These are phyloP conservation scores for Phymorhynchus buccinoides DNA, from an alignment of 1,140 invertebrate species.

Conservation along the genomic window DNA sequence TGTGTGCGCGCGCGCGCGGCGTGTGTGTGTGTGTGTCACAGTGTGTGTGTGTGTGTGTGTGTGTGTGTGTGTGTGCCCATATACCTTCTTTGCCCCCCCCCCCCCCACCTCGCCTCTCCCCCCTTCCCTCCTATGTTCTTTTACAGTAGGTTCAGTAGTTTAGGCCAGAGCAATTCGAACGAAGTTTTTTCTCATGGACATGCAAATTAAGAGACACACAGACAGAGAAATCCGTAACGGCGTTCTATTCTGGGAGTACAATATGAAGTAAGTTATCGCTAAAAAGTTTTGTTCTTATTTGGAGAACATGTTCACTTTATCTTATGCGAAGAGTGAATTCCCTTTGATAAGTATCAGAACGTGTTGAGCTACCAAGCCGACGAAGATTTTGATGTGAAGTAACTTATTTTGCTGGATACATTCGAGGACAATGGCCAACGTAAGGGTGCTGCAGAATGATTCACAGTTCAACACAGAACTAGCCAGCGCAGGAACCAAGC, in stretches of 20 bases:
- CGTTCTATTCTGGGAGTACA: too few species aligned
- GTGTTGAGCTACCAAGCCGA: neutral
- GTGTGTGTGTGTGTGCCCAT: neutral
- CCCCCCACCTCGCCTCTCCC: neutral
- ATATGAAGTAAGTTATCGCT: too few species aligned
- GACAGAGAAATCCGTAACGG: too few species aligned
- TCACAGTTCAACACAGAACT: slow-evolving; percentile 88
- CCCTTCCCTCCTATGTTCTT: neutral
- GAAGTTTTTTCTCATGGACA: too few species aligned
- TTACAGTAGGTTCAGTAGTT: too few species aligned
- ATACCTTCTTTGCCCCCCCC: neutral
- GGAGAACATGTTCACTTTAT: neutral
- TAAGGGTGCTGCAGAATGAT: slow-evolving; percentile 75
- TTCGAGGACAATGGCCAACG: slow-evolving; percentile 37
- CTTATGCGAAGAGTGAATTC: slow-evolving; percentile 18
- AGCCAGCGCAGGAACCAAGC: slow-evolving; percentile 83
- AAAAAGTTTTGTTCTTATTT: neutral
- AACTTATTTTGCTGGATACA: neutral
- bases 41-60: neutral
- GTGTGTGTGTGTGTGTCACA: neutral
- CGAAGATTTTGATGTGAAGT: slow-evolving; percentile 20
- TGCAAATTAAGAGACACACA: too few species aligned
- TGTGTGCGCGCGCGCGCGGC: neutral
- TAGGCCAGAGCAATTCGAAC: too few species aligned
- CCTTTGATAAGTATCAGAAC: neutral